Evolutionary conservation across 1,140 invertebrate genomes (phyloP).

Genomic region (Nasonia vitripennis): DNA sequence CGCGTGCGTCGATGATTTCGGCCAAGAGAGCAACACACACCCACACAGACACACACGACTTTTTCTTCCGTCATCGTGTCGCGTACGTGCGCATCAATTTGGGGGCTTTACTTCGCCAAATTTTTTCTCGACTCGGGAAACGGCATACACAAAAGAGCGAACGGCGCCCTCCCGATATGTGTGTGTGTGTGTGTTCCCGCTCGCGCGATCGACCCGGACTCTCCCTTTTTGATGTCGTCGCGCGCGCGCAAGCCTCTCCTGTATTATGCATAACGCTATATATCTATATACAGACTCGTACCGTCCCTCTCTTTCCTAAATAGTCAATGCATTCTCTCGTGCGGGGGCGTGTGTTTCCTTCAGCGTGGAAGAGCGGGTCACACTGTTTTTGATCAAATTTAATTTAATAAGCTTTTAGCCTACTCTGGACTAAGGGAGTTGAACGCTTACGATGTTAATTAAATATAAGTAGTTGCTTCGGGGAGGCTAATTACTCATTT

Average conservation of each 20-base stretch:
- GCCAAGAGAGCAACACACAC: too few species aligned
- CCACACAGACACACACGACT: too few species aligned
- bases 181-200: background rate
- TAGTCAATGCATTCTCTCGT: background rate
- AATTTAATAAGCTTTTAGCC: background rate
- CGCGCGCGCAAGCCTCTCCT: background rate
- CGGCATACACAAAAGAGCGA: background rate
- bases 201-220: slow-evolving; percentile 15
- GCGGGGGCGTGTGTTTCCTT: background rate
- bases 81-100: too few species aligned
- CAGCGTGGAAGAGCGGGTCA: background rate
- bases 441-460: background rate
- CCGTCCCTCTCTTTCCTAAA: background rate
- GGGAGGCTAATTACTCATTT: background rate
- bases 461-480: too few species aligned
- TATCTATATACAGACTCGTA: too few species aligned
- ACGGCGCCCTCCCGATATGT: background rate
- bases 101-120: background rate
- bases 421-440: too few species aligned
- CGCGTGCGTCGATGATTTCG: too few species aligned
- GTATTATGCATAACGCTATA: too few species aligned
- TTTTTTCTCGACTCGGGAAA: background rate
- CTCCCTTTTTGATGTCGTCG: slow-evolving; percentile 12
- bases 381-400: background rate
- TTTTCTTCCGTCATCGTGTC: too few species aligned